Conservation (phyloP, 2,888 invertebrate genomes). For the Leucophora obtusa region DNA sequence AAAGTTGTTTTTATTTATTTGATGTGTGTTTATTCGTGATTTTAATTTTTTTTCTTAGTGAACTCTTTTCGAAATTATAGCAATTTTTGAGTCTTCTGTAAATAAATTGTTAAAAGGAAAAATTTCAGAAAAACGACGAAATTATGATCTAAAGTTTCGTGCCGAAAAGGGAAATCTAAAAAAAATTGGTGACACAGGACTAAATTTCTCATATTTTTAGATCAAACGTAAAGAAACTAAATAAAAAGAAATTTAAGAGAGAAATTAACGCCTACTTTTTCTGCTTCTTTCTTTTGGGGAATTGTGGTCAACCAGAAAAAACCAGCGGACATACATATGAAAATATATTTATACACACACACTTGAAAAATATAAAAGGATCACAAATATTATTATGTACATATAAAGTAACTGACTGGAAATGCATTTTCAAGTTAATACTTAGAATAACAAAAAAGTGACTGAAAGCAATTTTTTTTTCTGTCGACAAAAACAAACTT, state of each 20-base stretch:
- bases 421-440: conserved; percentile 3
- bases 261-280: conserved; percentile 28
- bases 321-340: background rate
- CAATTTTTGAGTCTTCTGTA: too few relatives aligned
- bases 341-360: background rate
- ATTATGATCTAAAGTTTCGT: too few relatives aligned
- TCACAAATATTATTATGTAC: background rate
- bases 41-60: too few relatives aligned
- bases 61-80: too few relatives aligned
- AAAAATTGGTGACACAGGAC: background rate
- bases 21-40: too few relatives aligned
- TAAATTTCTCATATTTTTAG: conserved; percentile 7
- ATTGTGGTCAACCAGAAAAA: conserved; percentile 22
- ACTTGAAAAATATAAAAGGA: background rate
- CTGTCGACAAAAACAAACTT: conserved; percentile 7
- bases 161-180: too few relatives aligned
- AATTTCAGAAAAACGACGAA: too few relatives aligned
- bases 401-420: background rate
- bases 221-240: background rate
- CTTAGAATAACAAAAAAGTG: background rate
- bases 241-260: conserved; percentile 2
- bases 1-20: too few relatives aligned
- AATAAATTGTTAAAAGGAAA: too few relatives aligned
- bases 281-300: background rate
- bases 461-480: background rate